phyloP scores from a whole-genome alignment of 2,113 vertebrate species.

The Proterorhinus semilunaris region DNA sequence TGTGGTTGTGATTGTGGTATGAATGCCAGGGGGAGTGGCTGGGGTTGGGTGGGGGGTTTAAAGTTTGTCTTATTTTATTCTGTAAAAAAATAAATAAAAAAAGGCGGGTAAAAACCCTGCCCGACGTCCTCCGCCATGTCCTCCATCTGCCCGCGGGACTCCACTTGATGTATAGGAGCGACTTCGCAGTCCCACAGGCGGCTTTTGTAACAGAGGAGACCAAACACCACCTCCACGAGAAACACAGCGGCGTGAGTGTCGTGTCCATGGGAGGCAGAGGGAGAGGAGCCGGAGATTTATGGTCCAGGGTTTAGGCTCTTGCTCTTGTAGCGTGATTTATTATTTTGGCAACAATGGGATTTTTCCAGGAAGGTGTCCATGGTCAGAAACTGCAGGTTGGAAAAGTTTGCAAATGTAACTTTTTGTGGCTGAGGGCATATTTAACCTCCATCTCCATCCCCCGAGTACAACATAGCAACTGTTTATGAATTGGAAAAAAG shows the following conservation, averaged over 20 bases:
- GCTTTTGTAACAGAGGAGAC: slow-evolving; percentile 28
- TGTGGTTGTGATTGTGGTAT: too few species aligned
- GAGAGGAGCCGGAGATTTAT: slow-evolving; percentile 36
- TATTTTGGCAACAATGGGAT: not conserved
- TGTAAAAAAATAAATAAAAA: too few species aligned
- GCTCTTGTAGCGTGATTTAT: slow-evolving; percentile 45
- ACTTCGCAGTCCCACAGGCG: slow-evolving; percentile 21
- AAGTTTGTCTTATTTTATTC: too few species aligned
- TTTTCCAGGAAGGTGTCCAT: not conserved
- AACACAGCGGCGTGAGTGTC: slow-evolving; percentile 3
- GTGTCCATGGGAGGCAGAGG: slow-evolving; percentile 9
- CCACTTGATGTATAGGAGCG: slow-evolving; percentile 22
- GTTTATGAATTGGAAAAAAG: too few species aligned
- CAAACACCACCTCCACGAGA: slow-evolving; percentile 23
- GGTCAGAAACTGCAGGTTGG: not conserved
- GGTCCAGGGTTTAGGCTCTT: slow-evolving; percentile 39
- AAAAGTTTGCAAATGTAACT: not conserved
- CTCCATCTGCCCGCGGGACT: slow-evolving; percentile 11
- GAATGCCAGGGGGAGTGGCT: too few species aligned
- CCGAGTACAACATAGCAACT: too few species aligned
- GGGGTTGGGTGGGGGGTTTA: too few species aligned
- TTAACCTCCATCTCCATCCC: too few species aligned
- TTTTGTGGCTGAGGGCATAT: too few species aligned
- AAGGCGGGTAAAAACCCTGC: not conserved
- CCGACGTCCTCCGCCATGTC: slow-evolving; percentile 7